Base-by-base conservation (phyloP, 1,140 invertebrate genomes). In the Periplaneta americana region DNA sequence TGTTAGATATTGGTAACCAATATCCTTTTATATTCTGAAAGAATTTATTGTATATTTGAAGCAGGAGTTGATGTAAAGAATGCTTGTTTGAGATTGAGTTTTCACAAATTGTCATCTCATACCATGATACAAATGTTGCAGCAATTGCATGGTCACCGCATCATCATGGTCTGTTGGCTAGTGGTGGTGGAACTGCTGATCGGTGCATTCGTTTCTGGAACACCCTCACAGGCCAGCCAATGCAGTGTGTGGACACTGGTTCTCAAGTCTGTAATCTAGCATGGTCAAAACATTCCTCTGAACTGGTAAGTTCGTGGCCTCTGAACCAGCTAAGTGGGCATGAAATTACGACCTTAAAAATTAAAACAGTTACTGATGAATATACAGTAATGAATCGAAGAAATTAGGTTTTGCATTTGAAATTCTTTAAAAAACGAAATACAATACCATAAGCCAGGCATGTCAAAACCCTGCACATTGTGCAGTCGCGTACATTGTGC, bases 111-210 rank as follows among this genome's bases (percentile, higher is more conserved):
- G 17, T 66, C 57, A 17, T 17, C n/a, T n/a, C n/a, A n/a, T n/a
- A n/a, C n/a, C n/a, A n/a, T n/a, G n/a, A n/a, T n/a, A n/a, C n/a
- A n/a, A n/a, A n/a, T n/a, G n/a, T 83, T 84, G 22, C 48, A 85
- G 99, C 99, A 0, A 99, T 99, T 85, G 98, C 99, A 6, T 99
- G 99, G 99, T 99, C 98, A 8, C 98, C 98, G 0, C 98, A 99
- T 90, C 98, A 99, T 89, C 98, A 99, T 88, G 98, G 99, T 0
- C 89, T 99, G 48, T 89, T 99, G 75, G 98, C 99, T 1, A 98
- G 96, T 82, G 99, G 99, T 57, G 98, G 99, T 35, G 99, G 99
- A 31, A 99, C 99, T 0, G 98, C 99, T 6, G 99, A 99, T 89
- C 91, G 97, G n/a, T 98, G 96, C 87, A 98, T 99, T 79, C 91